Base-by-base conservation (phyloP, 2,113 vertebrate genomes). In the Lycocorax pyrrhopterus region DNA sequence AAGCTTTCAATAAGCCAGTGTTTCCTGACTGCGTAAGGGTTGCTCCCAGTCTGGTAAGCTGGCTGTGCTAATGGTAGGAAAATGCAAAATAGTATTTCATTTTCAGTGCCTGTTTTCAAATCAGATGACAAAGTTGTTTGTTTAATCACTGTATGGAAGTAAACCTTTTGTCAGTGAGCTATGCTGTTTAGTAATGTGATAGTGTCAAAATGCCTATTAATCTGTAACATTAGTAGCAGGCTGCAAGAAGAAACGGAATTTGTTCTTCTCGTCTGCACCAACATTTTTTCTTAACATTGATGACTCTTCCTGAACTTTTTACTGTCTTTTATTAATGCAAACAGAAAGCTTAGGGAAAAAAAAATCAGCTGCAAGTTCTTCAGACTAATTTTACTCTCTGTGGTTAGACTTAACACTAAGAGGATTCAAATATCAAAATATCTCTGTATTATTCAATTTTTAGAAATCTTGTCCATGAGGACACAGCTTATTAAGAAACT, bases 91-190 rank as follows among this genome's bases (percentile, higher is more conserved):
- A n/a, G 16, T 55, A 7, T 66, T 96, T 96, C 47, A 22, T 49
- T 84, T 85, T 85, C 60, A 90, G 73, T 89, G 66, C 71, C 90
- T 88, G 12, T 92, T 91, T 95, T 47, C 79, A 92, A 72, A 79
- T 41, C 1, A 1, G 23, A 30, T 72, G 56, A 39, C 33, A 21
- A 64, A 88, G 12, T 44, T 77, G 59, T 59, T 94, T 89, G 2
- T 83, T 81, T 84, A 72, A 76, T 76, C 15, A 10, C 39, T 92
- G 4, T 46, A 71, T 84, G 55, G 72, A 63, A 78, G 16, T 33
- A 90, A 92, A 85, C 20, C 72, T 87, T 78, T 86, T 84, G 59
- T 87, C n/a, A 66, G 79, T 78, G 79, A 84, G 21, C 53, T 62
- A 0, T 87, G 73, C 39, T 86, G 78, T 72, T 93, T 64, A 77